Evolutionary conservation across 2,113 vertebrate species (phyloP).

Genomic region (Chloebia gouldiae): DNA sequence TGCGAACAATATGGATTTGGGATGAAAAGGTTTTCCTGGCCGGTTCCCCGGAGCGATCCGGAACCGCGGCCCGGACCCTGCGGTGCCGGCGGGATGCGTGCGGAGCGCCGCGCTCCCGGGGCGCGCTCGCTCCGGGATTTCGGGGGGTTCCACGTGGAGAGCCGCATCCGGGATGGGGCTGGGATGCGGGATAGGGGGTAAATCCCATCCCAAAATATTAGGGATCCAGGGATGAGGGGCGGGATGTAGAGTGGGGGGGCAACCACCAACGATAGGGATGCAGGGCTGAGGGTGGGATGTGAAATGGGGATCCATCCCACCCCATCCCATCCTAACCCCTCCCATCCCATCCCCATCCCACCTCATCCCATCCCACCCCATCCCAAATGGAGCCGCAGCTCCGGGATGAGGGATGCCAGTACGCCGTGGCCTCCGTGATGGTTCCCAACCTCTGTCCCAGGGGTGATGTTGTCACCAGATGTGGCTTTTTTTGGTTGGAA

Average conservation of each 20-base stretch:
- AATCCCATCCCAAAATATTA: neutral
- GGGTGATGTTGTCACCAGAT: neutral
- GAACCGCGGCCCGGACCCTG: neutral
- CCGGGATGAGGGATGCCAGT: neutral
- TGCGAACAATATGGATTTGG: neutral
- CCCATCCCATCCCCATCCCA: too few species aligned
- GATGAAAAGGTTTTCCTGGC: slow-evolving; percentile 32
- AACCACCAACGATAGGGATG: fast-evolving
- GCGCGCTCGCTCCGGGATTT: neutral
- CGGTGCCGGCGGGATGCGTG: neutral
- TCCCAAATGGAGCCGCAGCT: neutral
- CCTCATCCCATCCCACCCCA: too few species aligned
- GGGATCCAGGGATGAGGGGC: neutral
- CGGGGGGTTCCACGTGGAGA: fast-evolving
- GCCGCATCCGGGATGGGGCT: too few species aligned
- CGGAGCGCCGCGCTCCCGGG: too few species aligned
- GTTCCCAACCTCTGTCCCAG: neutral
- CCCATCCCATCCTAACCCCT: too few species aligned
- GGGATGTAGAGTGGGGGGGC: neutral
- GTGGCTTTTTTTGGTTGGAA: neutral
- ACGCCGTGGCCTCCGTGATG: fast-evolving
- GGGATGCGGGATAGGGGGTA: neutral
- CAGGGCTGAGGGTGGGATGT: too few species aligned
- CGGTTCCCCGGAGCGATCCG: neutral
- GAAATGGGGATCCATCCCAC: too few species aligned